Conservation (phyloP, 2,888 invertebrate species). For the Eupithecia inturbata region DNA sequence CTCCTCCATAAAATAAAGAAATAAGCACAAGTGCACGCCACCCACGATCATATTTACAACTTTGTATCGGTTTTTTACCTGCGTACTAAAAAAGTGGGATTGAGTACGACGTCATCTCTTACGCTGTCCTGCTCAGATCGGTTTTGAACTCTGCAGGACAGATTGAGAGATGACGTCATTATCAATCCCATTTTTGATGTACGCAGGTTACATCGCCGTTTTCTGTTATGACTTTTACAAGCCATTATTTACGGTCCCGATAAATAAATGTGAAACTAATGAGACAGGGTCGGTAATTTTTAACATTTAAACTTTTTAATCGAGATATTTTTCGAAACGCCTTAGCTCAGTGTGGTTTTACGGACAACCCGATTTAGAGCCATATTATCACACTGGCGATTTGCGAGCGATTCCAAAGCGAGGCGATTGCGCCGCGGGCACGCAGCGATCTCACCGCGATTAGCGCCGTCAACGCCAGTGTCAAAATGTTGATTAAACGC, state of each 20-base stretch:
- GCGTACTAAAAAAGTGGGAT: not conserved
- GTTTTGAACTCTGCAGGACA: too few relatives aligned
- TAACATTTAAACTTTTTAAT: slow-evolving; percentile 53
- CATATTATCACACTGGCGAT: too few relatives aligned
- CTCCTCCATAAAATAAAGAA: slow-evolving; percentile 24
- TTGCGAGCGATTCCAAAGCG: too few relatives aligned
- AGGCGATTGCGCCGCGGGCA: too few relatives aligned
- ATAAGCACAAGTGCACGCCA: slow-evolving; percentile 25
- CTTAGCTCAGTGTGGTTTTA: slow-evolving; percentile 39
- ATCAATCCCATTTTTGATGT: not conserved
- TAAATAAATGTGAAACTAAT: slow-evolving; percentile 49
- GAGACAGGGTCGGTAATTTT: slow-evolving; percentile 42
- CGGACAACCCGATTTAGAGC: slow-evolving; percentile 22
- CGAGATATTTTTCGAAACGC: slow-evolving; percentile 57
- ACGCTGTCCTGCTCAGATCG: too few relatives aligned
- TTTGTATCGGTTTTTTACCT: slow-evolving; percentile 33
- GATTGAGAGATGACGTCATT: not conserved
- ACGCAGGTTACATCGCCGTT: slow-evolving; percentile 17
- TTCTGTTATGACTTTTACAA: slow-evolving; percentile 52
- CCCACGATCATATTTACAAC: slow-evolving; percentile 42
- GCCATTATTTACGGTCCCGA: slow-evolving; percentile 51
- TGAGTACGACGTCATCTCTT: not conserved
- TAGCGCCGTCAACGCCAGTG: too few relatives aligned
- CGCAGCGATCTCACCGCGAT: too few relatives aligned
- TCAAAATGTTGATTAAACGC: too few relatives aligned